phyloP scores from a whole-genome alignment of 1,140 invertebrate genomes.

The Oncopeltus fasciatus region DNA sequence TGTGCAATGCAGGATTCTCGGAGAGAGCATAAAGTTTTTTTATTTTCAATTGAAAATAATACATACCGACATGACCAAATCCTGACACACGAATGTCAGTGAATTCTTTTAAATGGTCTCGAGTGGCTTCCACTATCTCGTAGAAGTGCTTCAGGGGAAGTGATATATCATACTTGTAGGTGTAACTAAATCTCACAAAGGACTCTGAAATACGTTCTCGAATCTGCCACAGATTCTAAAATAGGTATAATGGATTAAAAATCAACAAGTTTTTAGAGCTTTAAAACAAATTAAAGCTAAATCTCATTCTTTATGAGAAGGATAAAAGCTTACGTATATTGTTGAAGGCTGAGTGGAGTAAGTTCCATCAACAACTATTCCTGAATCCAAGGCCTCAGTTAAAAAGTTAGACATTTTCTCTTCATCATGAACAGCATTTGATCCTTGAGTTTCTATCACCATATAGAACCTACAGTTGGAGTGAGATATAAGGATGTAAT shows the following conservation, averaged over 20 bases:
- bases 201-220: slow-evolving; percentile 73
- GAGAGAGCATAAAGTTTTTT: too few species aligned
- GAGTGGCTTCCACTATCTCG: slow-evolving; percentile 57
- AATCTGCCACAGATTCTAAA: slow-evolving; percentile 64
- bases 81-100: slow-evolving; percentile 52
- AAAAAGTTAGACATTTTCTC: slow-evolving; percentile 75
- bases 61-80: slow-evolving; percentile 82
- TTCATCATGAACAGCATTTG: slow-evolving; percentile 63
- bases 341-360: slow-evolving; percentile 62
- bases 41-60: too few species aligned
- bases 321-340: slow-evolving; percentile 56
- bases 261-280: neutral
- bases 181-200: slow-evolving; percentile 69
- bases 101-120: slow-evolving; percentile 39
- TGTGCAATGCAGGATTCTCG: too few species aligned
- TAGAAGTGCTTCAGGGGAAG: slow-evolving; percentile 76
- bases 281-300: neutral
- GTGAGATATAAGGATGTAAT: too few species aligned
- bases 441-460: slow-evolving; percentile 80
- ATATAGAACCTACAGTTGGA: slow-evolving; percentile 72
- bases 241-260: slow-evolving; percentile 20
- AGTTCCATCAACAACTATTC: slow-evolving; percentile 67
- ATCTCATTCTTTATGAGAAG: too few species aligned
- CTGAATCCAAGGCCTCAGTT: slow-evolving; percentile 50
- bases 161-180: slow-evolving; percentile 93